A percentile compares a stretch with the other conserved stretches of the same genome.
phyloP scores from a whole-genome alignment of 2,888 invertebrate species.

The Plebejus argus region DNA sequence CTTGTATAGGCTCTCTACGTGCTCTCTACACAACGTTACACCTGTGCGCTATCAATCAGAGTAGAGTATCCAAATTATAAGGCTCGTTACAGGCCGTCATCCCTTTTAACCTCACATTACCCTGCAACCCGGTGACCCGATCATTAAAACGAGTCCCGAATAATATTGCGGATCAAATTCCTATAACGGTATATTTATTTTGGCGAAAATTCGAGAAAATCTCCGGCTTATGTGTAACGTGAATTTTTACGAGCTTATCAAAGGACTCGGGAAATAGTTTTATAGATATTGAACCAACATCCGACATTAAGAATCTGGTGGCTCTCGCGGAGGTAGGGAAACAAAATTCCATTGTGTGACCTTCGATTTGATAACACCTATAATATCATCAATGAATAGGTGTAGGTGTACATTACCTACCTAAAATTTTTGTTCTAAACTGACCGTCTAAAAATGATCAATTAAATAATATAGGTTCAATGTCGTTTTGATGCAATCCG shows the following conservation, averaged over 20 bases:
- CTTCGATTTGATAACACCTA: background rate
- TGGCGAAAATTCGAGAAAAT: slow-evolving; percentile 4
- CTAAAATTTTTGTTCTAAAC: background rate
- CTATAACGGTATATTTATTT: background rate
- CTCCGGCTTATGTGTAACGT: slow-evolving; percentile 1
- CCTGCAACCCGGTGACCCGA: slow-evolving; percentile 22
- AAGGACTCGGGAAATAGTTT: slow-evolving; percentile 2
- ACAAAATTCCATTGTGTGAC: background rate
- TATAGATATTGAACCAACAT: slow-evolving; percentile 11
- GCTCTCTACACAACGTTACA: background rate
- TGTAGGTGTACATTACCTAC: too few species aligned
- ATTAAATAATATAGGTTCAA: background rate
- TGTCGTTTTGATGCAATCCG: background rate
- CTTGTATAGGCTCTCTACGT: background rate
- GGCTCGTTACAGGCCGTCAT: slow-evolving; percentile 1
- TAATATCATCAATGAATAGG: background rate
- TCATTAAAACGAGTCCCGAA: slow-evolving; percentile 31
- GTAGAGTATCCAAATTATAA: background rate
- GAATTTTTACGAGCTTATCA: slow-evolving; percentile 14
- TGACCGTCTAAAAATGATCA: background rate
- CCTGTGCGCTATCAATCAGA: slow-evolving; percentile 14
- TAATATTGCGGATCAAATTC: slow-evolving; percentile 25
- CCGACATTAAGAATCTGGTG: background rate
- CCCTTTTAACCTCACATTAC: slow-evolving; percentile 31
- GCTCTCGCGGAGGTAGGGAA: background rate